Evolutionary conservation across 2,888 invertebrate species (phyloP), one percentile per base, ranked within the genome.

Genomic region (Diadromus collaris): DNA sequence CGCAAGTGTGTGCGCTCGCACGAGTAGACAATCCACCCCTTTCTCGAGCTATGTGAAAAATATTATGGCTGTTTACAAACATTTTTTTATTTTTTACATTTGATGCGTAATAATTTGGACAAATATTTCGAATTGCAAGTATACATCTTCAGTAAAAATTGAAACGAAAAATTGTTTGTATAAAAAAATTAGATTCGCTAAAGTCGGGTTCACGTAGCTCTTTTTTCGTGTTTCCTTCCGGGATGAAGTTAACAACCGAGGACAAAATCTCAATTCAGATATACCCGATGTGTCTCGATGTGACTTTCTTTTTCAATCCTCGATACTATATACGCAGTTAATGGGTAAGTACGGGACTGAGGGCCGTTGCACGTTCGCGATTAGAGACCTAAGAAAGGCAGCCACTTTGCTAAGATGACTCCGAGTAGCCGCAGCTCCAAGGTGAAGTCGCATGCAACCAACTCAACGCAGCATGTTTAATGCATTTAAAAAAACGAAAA

Each of bases 361-460:
- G 27, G 10, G n/a, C 27, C 19, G 56, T 16, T 69, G 77, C 68
- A 78, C 63, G 78, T 69, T 69, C 65, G 46, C 58, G 34, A 58
- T 27, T 48, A 29, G 16, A 61, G 38, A 41, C 21, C 41, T 38
- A 60, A 34, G 71, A 29, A 27, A 21, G 51, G 10, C 6, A 56
- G 24, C 29, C 51, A 61, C 54, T 61, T 74, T 51, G 69, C 41
- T 21, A 56, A n/a, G 68, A 72, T 46, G 56, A 71, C 67, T 61
- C 29, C 44, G 10, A 61, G 29, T 34, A 64, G 21, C 9, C 60
- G 6, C 56, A 65, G 16, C 16, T 34, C 19, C 34, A 79, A 79
- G 79, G 79, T 76, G 79, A 76, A 76, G 76, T 76, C 73, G 79
- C 76, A 79, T 73, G 79, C 48, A 60, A 13, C 41, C 9, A 67